These are phyloP conservation scores for Chrysemys picta DNA, from an alignment of 2,113 vertebrate species.

Conservation along the genomic window DNA sequence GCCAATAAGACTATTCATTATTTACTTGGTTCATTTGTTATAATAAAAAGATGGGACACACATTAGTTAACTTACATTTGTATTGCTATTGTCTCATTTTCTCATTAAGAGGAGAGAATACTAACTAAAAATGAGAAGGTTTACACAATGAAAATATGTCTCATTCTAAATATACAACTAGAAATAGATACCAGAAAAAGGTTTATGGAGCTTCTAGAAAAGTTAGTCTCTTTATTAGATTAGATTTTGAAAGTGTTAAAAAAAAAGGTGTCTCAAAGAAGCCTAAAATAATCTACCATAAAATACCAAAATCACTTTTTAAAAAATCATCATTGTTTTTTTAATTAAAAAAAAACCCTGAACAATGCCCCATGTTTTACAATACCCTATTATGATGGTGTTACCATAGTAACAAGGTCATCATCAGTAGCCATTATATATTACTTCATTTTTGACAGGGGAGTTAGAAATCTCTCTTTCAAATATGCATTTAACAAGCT, in stretches of 20 bases:
- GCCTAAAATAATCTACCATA: slow-evolving; percentile 18
- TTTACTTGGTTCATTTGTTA: not conserved
- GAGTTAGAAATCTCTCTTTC: slow-evolving; percentile 67
- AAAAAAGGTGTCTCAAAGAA: slow-evolving; percentile 53
- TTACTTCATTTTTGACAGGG: slow-evolving; percentile 52
- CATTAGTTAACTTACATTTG: not conserved
- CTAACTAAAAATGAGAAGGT: not conserved
- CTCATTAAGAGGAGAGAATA: not conserved
- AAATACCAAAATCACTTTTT: slow-evolving; percentile 58
- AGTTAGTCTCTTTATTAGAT: slow-evolving; percentile 36
- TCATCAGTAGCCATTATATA: slow-evolving; percentile 49
- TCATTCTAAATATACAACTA: not conserved
- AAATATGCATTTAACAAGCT: slow-evolving; percentile 54
- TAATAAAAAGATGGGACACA: not conserved
- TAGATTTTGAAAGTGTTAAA: slow-evolving; percentile 52
- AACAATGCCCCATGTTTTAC: slow-evolving; percentile 55
- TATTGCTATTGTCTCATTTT: no score
- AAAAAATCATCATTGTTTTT: slow-evolving; percentile 43
- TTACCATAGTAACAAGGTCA: slow-evolving; percentile 78
- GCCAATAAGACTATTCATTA: not conserved
- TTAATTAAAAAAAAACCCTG: slow-evolving; percentile 59
- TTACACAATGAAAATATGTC: slow-evolving; percentile 7
- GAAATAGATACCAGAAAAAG: not conserved
- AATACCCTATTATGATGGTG: slow-evolving; percentile 46
- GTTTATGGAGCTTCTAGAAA: not conserved